A percentile compares a stretch with the other conserved stretches of the same genome.
These are phyloP conservation scores for Incurvaria masculella DNA, from an alignment of 2,888 invertebrate species.

Conservation along the genomic window DNA sequence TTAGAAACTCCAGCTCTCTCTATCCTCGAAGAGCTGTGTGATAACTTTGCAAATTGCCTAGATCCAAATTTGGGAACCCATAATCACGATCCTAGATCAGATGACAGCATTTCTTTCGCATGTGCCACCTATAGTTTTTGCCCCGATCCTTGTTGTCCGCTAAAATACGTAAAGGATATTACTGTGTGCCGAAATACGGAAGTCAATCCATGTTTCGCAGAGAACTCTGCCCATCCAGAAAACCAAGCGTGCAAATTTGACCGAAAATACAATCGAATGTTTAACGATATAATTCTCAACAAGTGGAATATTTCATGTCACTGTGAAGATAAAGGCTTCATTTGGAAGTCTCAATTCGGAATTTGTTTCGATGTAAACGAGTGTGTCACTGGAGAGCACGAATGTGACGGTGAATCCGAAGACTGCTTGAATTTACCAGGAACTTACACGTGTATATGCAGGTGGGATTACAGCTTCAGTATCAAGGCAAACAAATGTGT, in stretches of 20 bases:
- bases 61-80: constrained; percentile 32
- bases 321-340: constrained; percentile 48
- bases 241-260: constrained; percentile 26
- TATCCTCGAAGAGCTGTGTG: constrained; percentile 55
- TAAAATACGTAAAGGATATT: constrained; percentile 35
- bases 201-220: constrained; percentile 52
- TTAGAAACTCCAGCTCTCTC: constrained; percentile 44
- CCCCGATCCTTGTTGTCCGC: constrained; percentile 62
- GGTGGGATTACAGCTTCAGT: constrained; percentile 40
- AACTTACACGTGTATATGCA: constrained; percentile 44
- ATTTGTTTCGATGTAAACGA: constrained; percentile 63
- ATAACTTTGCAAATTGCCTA: constrained; percentile 60
- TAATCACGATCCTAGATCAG: constrained; percentile 56
- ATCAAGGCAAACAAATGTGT: constrained; percentile 11
- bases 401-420: constrained; percentile 38
- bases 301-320: constrained; percentile 60
- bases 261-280: constrained; percentile 37
- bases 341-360: constrained; percentile 59
- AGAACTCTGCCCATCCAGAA: constrained; percentile 21
- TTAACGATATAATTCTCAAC: constrained; percentile 48
- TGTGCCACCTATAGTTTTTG: constrained; percentile 66
- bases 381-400: constrained; percentile 37
- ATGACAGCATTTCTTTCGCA: constrained; percentile 49
- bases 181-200: constrained; percentile 38
- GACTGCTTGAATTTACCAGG: constrained; percentile 58